Conservation (phyloP, 2,113 vertebrate species). For the Atrichornis clamosus region DNA sequence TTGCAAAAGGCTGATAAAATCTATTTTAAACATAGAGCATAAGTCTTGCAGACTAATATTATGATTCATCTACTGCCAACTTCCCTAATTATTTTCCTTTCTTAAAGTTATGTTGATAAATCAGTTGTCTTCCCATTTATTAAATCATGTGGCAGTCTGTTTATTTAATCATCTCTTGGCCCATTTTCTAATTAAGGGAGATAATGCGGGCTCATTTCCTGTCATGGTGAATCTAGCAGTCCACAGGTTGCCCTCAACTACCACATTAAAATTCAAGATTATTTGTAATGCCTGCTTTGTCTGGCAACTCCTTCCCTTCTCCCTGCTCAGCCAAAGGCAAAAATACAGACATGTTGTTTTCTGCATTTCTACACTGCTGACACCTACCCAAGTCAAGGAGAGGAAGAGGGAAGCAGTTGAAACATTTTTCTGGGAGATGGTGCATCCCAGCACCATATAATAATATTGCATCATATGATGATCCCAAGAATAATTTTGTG, state of each 20-base stretch:
- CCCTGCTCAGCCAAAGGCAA: not conserved
- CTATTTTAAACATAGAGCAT: not conserved
- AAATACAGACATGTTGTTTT: not conserved
- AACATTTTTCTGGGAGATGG: not conserved
- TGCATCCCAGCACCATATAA: not conserved
- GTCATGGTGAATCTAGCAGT: not conserved
- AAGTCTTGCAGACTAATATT: not conserved
- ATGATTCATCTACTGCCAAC: not conserved
- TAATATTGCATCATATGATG: not conserved
- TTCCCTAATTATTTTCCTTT: not conserved
- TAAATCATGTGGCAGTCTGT: not conserved
- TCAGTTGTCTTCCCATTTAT: constrained; percentile 23
- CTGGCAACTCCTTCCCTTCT: not conserved
- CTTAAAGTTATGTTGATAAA: constrained; percentile 31
- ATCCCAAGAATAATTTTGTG: not conserved
- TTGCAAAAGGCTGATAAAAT: constrained; percentile 1
- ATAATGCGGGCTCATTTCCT: constrained; percentile 33
- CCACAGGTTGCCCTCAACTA: not conserved
- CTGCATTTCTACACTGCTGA: not conserved
- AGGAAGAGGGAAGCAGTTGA: not conserved
- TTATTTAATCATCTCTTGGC: constrained; percentile 32
- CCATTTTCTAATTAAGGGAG: constrained; percentile 51
- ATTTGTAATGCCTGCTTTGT: not conserved
- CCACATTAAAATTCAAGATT: not conserved
- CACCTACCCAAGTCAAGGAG: not conserved